Conservation (phyloP, 2,888 invertebrate genomes). For the Leptodirus hochenwartii region DNA sequence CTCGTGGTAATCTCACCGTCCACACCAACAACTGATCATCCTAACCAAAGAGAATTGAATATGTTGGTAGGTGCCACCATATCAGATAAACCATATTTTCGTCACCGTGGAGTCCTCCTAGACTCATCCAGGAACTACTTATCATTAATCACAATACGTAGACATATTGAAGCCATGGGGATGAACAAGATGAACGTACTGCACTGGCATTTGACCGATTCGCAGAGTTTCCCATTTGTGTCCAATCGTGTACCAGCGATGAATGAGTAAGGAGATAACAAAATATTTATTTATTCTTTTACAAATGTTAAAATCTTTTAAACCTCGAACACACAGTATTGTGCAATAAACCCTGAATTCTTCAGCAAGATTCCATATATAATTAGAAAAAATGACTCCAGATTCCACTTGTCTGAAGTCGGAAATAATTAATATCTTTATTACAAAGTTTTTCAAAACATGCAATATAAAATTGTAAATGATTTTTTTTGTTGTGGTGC, state of each 20-base stretch:
- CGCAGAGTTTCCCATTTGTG: constrained; percentile 82
- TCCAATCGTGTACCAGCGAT: constrained; percentile 55
- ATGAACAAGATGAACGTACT: constrained; percentile 79
- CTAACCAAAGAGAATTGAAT: constrained; percentile 18
- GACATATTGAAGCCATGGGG: constrained; percentile 70
- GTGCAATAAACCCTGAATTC: too few relatives aligned
- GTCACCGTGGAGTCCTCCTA: constrained; percentile 70
- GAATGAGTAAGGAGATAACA: constrained; percentile 35
- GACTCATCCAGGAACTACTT: constrained; percentile 84
- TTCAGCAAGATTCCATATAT: too few relatives aligned
- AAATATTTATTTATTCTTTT: not conserved
- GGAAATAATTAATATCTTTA: too few relatives aligned
- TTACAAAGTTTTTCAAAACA: too few relatives aligned
- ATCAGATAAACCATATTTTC: constrained; percentile 61
- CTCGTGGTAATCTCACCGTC: too few relatives aligned
- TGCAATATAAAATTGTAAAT: too few relatives aligned
- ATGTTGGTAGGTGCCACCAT: constrained; percentile 45
- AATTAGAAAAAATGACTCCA: too few relatives aligned
- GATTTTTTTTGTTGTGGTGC: too few relatives aligned
- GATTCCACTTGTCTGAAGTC: too few relatives aligned
- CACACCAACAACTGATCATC: too few relatives aligned
- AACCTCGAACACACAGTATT: too few relatives aligned
- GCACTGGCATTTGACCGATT: constrained; percentile 85
- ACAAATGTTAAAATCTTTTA: not conserved
- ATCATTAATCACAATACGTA: constrained; percentile 45